Evolutionary conservation across 2,888 invertebrate genomes (phyloP).

Genomic region (Trisateles emortualis): DNA sequence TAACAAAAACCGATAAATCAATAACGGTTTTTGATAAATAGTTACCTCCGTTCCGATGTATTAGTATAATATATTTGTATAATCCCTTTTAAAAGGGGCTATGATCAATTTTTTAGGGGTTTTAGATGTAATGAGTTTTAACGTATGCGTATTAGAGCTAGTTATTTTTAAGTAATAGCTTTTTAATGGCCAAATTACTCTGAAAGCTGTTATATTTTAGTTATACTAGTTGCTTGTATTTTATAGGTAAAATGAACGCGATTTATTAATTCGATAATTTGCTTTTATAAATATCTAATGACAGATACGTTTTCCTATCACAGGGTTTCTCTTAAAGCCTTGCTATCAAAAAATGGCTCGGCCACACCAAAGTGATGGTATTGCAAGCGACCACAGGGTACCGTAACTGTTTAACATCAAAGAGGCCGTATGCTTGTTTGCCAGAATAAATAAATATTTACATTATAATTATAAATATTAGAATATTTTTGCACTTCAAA

Average conservation of each 20-base stretch:
- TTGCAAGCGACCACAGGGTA: too few relatives aligned
- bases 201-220: constrained; percentile 6
- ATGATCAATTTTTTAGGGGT: constrained; percentile 37
- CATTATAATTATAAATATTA: too few relatives aligned
- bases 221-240: constrained; percentile 24
- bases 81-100: constrained; percentile 62
- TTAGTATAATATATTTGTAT: constrained; percentile 77
- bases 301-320: too few relatives aligned
- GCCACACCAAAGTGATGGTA: too few relatives aligned
- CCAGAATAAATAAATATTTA: too few relatives aligned
- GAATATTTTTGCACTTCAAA: too few relatives aligned
- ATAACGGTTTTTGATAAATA: constrained; percentile 67
- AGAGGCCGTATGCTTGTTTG: too few relatives aligned
- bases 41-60: constrained; percentile 41
- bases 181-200: background rate
- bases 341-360: too few relatives aligned
- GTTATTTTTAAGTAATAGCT: background rate
- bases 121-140: constrained; percentile 58
- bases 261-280: background rate
- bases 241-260: constrained; percentile 8
- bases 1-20: constrained; percentile 68
- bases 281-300: too few relatives aligned
- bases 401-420: too few relatives aligned
- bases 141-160: constrained; percentile 51
- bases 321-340: too few relatives aligned